Conservation (phyloP, 2,888 invertebrate genomes). For the Oscheius sp. region DNA sequence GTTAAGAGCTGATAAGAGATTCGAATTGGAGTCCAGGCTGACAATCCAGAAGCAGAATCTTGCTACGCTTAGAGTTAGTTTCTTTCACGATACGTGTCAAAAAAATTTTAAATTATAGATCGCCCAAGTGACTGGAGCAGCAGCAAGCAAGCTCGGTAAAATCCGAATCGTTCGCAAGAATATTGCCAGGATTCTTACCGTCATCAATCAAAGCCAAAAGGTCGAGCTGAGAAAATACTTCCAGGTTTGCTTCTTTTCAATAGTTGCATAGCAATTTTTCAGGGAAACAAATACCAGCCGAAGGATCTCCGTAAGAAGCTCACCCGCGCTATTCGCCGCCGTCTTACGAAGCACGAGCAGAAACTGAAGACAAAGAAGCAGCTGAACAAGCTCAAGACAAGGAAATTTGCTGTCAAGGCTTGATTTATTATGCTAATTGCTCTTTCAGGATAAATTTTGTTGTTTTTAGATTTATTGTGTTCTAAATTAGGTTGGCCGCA, state of each 20-base stretch:
- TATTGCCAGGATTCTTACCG: constrained; percentile 95
- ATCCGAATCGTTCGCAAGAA: constrained; percentile 93
- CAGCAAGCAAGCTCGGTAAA: constrained; percentile 95
- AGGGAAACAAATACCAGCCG: constrained; percentile 91
- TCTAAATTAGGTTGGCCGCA: no score
- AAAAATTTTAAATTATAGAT: constrained; percentile 54
- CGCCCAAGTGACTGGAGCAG: constrained; percentile 85
- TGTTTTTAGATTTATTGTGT: no score
- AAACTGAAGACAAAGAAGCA: constrained; percentile 89
- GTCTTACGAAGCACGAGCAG: constrained; percentile 85
- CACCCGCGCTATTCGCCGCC: constrained; percentile 92
- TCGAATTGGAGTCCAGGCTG: constrained; percentile 94
- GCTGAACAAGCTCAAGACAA: constrained; percentile 83
- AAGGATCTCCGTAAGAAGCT: constrained; percentile 94
- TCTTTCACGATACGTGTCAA: constrained; percentile 36
- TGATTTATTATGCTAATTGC: constrained; percentile 78
- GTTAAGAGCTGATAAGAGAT: constrained; percentile 92
- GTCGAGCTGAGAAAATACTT: constrained; percentile 93
- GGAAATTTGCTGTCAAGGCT: constrained; percentile 94
- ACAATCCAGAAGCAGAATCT: constrained; percentile 96
- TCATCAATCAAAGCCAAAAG: constrained; percentile 95
- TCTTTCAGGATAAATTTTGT: no score
- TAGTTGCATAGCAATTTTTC: no score
- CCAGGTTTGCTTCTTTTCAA: constrained; percentile 75
- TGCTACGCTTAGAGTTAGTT: constrained; percentile 82